Percentiles rank a stretch among this genome's conserved stretches.
Conservation (phyloP, 2,888 invertebrate species). For the Andrena fulva region DNA sequence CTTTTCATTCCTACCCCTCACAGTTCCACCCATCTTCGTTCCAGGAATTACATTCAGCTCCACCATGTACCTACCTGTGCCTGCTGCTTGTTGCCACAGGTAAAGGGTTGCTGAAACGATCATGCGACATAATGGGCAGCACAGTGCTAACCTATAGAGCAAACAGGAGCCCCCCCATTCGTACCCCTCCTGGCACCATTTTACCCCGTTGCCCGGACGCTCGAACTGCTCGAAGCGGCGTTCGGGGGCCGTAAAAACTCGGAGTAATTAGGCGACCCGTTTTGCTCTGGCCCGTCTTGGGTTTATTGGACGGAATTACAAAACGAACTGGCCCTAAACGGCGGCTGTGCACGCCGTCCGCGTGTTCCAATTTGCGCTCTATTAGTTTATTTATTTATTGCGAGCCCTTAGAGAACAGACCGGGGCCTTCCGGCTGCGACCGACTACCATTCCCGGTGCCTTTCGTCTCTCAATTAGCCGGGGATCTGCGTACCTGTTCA, state of each 20-base stretch:
- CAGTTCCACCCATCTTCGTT: too few relatives aligned
- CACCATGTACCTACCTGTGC: too few relatives aligned
- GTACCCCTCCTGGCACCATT: constrained; percentile 5
- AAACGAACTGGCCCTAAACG: constrained; percentile 47
- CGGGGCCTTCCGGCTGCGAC: neutral
- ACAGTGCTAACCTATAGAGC: constrained; percentile 9
- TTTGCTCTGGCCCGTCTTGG: constrained; percentile 44
- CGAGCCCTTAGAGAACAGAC: neutral
- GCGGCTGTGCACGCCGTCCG: constrained; percentile 46
- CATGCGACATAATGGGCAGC: constrained; percentile 65
- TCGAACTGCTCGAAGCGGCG: neutral
- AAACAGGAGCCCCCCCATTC: neutral
- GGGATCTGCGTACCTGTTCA: constrained; percentile 45
- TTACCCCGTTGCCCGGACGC: constrained; percentile 53
- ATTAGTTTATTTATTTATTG: constrained; percentile 73
- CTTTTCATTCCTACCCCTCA: too few relatives aligned
- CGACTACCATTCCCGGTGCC: neutral
- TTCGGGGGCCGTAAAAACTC: constrained; percentile 62
- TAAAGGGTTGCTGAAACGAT: constrained; percentile 68
- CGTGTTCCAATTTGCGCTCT: constrained; percentile 70
- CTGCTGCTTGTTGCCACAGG: constrained; percentile 7
- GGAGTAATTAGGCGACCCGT: constrained; percentile 62
- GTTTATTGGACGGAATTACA: constrained; percentile 70
- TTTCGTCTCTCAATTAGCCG: constrained; percentile 41
- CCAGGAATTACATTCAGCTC: too few relatives aligned